A percentile compares a stretch with the other conserved stretches of the same genome.
Evolutionary conservation across 2,113 vertebrate species (phyloP).

Genomic region (Zosterops pallidus): DNA sequence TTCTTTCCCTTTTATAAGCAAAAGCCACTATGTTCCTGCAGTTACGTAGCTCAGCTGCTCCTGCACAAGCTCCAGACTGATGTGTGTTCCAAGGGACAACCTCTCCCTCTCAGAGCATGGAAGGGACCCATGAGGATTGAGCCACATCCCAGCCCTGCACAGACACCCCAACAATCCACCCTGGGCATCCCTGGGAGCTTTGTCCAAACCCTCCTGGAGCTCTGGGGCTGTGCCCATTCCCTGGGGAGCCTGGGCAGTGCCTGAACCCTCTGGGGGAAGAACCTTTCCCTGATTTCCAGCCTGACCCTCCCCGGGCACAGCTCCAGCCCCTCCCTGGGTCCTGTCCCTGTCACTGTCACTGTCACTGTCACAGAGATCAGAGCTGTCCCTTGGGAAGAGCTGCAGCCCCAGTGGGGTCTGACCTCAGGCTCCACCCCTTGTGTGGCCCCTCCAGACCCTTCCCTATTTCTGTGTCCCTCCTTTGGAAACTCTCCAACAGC

Average conservation of each 20-base stretch:
- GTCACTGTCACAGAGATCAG: not conserved
- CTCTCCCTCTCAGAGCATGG: not conserved
- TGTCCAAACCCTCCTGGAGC: not conserved
- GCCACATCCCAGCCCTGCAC: not conserved
- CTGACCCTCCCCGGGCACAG: accelerated
- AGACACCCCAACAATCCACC: not conserved
- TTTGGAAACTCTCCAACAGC: not conserved
- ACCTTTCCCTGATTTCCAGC: not conserved
- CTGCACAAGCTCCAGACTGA: not conserved
- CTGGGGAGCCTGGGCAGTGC: not conserved
- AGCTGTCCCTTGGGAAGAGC: not conserved
- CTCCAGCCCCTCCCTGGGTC: not conserved
- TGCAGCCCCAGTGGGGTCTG: not conserved
- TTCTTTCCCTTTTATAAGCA: not conserved
- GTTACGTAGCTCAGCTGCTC: not conserved
- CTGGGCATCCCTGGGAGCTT: accelerated
- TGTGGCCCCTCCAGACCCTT: not conserved
- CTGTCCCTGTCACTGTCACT: not conserved
- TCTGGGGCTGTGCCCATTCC: not conserved
- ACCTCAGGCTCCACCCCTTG: not conserved
- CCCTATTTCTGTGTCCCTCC: not conserved
- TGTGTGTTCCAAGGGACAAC: not conserved
- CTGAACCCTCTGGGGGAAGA: not conserved
- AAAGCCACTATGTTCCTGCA: not conserved
- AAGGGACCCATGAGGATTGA: no score